These are phyloP conservation scores for Agrochola litura DNA, from an alignment of 2,888 invertebrate genomes.

Conservation along the genomic window DNA sequence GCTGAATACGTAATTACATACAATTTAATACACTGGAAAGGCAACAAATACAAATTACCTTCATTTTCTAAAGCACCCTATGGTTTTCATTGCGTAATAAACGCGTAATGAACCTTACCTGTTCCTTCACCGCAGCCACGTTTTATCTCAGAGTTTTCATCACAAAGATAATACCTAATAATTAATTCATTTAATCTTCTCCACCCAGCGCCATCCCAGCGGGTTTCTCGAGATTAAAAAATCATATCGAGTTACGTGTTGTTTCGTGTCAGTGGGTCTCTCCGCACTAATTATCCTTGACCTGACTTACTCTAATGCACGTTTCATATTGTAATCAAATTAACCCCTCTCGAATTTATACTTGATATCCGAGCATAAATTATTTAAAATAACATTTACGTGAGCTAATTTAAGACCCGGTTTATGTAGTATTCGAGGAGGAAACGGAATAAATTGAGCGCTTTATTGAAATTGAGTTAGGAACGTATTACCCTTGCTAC, in stretches of 20 bases:
- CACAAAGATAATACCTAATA: constrained; percentile 60
- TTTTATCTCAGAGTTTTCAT: constrained; percentile 45
- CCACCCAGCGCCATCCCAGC: constrained; percentile 42
- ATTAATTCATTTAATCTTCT: constrained; percentile 63
- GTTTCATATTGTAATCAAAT: constrained; percentile 46
- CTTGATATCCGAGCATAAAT: constrained; percentile 27
- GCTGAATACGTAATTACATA: constrained; percentile 11
- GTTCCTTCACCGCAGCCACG: constrained; percentile 28
- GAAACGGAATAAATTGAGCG: constrained; percentile 76
- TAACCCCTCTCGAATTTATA: constrained; percentile 22
- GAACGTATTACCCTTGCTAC: constrained; percentile 69
- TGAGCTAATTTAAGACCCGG: constrained; percentile 66
- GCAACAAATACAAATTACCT: constrained; percentile 27
- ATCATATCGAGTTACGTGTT: constrained; percentile 59
- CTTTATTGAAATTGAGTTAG: constrained; percentile 77
- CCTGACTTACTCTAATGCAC: constrained; percentile 27
- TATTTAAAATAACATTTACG: constrained; percentile 68
- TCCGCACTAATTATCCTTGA: constrained; percentile 53
- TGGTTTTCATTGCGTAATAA: constrained; percentile 37
- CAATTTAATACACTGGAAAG: constrained; percentile 6
- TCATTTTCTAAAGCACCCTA: constrained; percentile 21
- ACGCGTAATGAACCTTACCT: constrained; percentile 36
- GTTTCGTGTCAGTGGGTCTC: constrained; percentile 40
- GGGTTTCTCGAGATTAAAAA: constrained; percentile 61
- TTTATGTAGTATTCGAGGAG: constrained; percentile 63